Evolutionary conservation across 2,113 vertebrate species (phyloP).

Genomic region (Carettochelys insculpta): DNA sequence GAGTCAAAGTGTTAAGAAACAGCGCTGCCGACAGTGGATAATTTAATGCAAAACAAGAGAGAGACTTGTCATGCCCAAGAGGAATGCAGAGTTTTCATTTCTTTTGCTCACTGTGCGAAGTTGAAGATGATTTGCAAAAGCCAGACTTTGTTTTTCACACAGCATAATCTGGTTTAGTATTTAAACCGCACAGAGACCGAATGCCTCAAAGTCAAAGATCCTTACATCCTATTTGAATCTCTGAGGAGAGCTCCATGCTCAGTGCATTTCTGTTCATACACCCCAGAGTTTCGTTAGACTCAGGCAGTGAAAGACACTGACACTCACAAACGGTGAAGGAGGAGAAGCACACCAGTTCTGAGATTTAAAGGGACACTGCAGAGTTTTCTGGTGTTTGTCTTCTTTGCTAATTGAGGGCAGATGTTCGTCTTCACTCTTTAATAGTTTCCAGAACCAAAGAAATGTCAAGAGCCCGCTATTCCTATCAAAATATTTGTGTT

Average conservation of each 20-base stretch:
- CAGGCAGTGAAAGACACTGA: neutral
- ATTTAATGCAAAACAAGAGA: neutral
- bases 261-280: too few relatives aligned
- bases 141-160: fast-evolving
- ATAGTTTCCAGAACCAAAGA: slow-evolving; percentile 73
- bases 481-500: slow-evolving; percentile 72
- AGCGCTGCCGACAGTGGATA: neutral
- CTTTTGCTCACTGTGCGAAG: neutral
- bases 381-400: slow-evolving; percentile 67
- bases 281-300: fast-evolving
- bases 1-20: neutral
- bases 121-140: neutral
- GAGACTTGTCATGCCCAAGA: neutral
- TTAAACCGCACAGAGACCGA: fast-evolving
- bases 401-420: slow-evolving; percentile 75
- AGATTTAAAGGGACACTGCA: slow-evolving; percentile 24
- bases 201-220: neutral
- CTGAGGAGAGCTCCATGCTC: fast-evolving
- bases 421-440: slow-evolving; percentile 73
- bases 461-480: slow-evolving; percentile 68
- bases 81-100: neutral
- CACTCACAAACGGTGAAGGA: fast-evolving
- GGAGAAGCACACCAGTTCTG: neutral
- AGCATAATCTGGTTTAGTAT: fast-evolving
- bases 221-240: neutral